These are phyloP conservation scores for Bubo blakistoni DNA, from an alignment of 2,113 vertebrate species.

Conservation along the genomic window DNA sequence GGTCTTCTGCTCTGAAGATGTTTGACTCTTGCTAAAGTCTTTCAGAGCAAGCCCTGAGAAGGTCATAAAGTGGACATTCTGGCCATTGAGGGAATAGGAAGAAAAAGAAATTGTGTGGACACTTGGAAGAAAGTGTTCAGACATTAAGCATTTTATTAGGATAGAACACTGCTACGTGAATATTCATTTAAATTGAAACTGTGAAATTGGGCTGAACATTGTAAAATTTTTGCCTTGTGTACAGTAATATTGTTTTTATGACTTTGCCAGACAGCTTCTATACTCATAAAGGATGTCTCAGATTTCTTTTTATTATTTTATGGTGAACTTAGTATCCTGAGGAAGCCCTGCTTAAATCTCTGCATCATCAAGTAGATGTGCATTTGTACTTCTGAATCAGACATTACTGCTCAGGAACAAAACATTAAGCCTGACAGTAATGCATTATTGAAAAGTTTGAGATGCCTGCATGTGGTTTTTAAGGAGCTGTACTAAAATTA, in stretches of 20 bases:
- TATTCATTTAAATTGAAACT: neutral
- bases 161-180: neutral
- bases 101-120: neutral
- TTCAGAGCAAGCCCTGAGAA: neutral
- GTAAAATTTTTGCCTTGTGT: neutral
- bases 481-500: conserved; percentile 23
- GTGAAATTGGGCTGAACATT: neutral
- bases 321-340: neutral
- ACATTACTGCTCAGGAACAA: conserved; percentile 8
- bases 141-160: neutral
- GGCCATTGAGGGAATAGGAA: neutral
- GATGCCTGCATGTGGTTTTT: conserved; percentile 10
- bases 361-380: neutral
- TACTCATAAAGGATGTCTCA: conserved; percentile 1
- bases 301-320: conserved; percentile 14
- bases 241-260: neutral
- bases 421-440: conserved; percentile 8
- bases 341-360: neutral
- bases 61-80: neutral
- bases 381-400: conserved; percentile 21
- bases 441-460: conserved; percentile 32
- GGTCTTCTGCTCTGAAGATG: neutral
- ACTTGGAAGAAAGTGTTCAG: neutral
- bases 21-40: neutral
- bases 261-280: conserved; percentile 5